Percentiles rank a stretch among this genome's conserved stretches.
phyloP scores from a whole-genome alignment of 2,113 vertebrate genomes.

The Ophiodon elongatus region DNA sequence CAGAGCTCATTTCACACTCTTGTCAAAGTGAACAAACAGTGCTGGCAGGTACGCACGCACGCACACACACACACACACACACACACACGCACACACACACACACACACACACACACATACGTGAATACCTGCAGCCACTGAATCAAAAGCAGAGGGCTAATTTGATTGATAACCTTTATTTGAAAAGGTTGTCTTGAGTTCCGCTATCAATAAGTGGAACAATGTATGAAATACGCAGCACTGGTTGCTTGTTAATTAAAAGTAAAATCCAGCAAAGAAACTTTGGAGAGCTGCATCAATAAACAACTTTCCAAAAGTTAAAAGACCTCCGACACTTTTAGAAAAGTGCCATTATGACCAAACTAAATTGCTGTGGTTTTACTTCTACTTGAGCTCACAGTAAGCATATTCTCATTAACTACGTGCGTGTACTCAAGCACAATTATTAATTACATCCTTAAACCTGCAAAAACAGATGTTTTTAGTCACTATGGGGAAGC shows the following conservation, averaged over 20 bases:
- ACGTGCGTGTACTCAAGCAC: not conserved
- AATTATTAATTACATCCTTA: too few species aligned
- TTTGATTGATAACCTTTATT: conserved; percentile 27
- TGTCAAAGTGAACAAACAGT: conserved; percentile 9
- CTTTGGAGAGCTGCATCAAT: not conserved
- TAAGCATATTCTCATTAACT: not conserved
- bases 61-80: not conserved
- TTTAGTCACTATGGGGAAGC: too few species aligned
- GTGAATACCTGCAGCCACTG: not conserved
- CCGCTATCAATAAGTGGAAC: not conserved
- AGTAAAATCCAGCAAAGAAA: not conserved
- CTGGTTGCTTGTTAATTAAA: not conserved
- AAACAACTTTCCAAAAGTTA: not conserved
- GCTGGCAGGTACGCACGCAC: not conserved
- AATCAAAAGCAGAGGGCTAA: conserved; percentile 9
- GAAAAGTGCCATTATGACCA: not conserved
- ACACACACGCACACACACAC: not conserved
- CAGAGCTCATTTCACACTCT: not conserved
- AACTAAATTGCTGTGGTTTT: not conserved
- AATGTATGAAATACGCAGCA: not conserved
- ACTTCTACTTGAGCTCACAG: not conserved
- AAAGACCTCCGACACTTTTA: not conserved
- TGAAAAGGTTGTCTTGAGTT: conserved; percentile 13
- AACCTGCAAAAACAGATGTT: too few species aligned
- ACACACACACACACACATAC: not conserved